Conservation (phyloP, 2,888 invertebrate genomes). For the Fragum fragum region DNA sequence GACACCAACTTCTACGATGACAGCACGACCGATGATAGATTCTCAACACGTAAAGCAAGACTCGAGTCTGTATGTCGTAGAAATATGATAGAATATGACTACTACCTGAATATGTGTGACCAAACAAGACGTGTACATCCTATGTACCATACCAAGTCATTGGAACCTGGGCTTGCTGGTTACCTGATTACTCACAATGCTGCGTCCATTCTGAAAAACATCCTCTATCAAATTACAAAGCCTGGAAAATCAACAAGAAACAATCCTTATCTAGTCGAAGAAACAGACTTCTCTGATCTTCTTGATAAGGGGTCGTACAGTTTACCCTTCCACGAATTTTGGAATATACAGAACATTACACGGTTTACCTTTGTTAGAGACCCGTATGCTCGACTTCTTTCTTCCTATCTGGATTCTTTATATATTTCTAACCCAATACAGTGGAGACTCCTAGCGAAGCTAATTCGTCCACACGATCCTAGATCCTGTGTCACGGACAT, state of each 20-base stretch:
- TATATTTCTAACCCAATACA: slow-evolving; percentile 26
- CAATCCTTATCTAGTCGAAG: slow-evolving; percentile 17
- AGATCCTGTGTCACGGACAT: background rate
- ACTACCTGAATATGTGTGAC: background rate
- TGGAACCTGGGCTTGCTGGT: slow-evolving; percentile 1
- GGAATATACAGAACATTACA: slow-evolving; percentile 8
- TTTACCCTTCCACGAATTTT: slow-evolving; percentile 9
- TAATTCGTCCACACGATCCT: background rate
- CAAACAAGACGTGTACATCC: background rate
- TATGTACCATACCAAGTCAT: slow-evolving; percentile 9
- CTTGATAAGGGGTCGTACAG: slow-evolving; percentile 3
- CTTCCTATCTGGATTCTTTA: slow-evolving; percentile 11
- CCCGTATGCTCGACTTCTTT: slow-evolving; percentile 14
- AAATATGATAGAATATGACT: background rate
- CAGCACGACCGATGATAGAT: background rate
- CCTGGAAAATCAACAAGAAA: background rate
- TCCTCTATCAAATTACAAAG: background rate
- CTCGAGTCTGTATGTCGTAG: background rate
- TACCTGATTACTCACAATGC: slow-evolving; percentile 15
- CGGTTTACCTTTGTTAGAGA: slow-evolving; percentile 16
- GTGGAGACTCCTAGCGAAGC: slow-evolving; percentile 10
- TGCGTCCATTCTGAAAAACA: slow-evolving; percentile 5
- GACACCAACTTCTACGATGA: background rate
- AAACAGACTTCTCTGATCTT: slow-evolving; percentile 7
- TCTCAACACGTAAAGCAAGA: background rate